Conservation (phyloP, 2,888 invertebrate genomes). For the Dinocampus coccinellae region DNA sequence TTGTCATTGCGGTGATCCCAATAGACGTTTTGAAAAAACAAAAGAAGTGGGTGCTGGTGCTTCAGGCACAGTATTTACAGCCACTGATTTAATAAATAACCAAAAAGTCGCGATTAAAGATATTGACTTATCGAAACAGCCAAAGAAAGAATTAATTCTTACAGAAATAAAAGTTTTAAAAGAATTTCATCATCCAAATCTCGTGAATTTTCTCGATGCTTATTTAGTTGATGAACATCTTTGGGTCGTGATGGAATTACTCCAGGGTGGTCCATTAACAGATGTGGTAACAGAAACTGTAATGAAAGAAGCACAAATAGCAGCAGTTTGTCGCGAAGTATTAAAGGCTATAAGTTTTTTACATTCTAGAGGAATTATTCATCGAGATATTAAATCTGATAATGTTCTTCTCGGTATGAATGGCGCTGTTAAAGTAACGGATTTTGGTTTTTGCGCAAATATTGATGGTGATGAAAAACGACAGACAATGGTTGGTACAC, state of each 20-base stretch:
- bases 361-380: constrained; percentile 90
- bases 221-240: constrained; percentile 92
- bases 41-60: constrained; percentile 93
- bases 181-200: constrained; percentile 92
- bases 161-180: constrained; percentile 95
- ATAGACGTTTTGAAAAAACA: constrained; percentile 82
- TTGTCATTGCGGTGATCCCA: constrained; percentile 87
- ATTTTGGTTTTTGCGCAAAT: constrained; percentile 99
- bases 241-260: constrained; percentile 97
- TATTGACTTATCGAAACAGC: constrained; percentile 94
- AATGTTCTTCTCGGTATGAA: constrained; percentile 95
- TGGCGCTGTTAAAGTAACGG: constrained; percentile 91
- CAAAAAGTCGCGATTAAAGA: constrained; percentile 94
- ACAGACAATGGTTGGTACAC: constrained; percentile 98
- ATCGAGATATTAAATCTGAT: constrained; percentile 97
- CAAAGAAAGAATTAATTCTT: constrained; percentile 94
- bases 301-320: constrained; percentile 97
- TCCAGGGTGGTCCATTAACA: constrained; percentile 95
- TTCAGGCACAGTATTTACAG: constrained; percentile 92
- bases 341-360: constrained; percentile 90
- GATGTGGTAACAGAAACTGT: constrained; percentile 98
- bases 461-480: constrained; percentile 94
- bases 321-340: constrained; percentile 92
- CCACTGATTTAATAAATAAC: constrained; percentile 80
- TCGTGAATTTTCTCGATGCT: constrained; percentile 95